Percentiles rank a stretch among this genome's conserved stretches.
Conservation (phyloP, 2,888 invertebrate species). For the Amiota mariae region DNA sequence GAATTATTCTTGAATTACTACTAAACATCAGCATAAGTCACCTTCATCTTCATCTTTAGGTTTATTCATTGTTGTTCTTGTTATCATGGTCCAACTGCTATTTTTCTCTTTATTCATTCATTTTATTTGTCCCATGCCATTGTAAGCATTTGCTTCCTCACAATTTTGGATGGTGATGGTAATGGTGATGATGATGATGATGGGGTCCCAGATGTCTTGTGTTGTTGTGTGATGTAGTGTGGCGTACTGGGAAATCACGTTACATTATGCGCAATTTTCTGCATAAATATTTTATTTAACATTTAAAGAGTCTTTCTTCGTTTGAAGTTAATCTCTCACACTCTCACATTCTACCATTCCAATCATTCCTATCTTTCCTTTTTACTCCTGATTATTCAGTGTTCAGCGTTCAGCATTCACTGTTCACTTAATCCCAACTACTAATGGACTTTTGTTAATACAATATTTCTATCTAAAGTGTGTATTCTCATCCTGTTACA, state of each 20-base stretch:
- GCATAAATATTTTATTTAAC: slow-evolving; percentile 28
- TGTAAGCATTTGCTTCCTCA: not conserved
- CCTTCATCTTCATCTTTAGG: slow-evolving; percentile 27
- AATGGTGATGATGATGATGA: too few species aligned
- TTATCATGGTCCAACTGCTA: not conserved
- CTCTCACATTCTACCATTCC: too few species aligned
- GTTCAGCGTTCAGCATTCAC: too few species aligned
- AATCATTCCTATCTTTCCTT: not conserved
- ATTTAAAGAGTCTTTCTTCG: slow-evolving; percentile 20
- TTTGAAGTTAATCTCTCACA: not conserved
- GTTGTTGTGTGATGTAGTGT: not conserved
- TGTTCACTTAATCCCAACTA: too few species aligned
- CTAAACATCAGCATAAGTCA: slow-evolving; percentile 30
- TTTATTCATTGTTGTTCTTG: not conserved
- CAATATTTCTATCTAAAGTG: too few species aligned
- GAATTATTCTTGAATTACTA: slow-evolving; percentile 57
- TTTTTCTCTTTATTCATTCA: not conserved
- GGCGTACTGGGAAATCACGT: slow-evolving; percentile 2
- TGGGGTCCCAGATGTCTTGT: not conserved
- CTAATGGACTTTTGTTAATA: too few species aligned
- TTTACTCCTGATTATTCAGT: not conserved
- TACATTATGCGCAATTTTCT: slow-evolving; percentile 23
- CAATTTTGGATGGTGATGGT: not conserved
- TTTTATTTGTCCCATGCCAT: not conserved
- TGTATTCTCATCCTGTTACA: too few species aligned